Evolutionary conservation across 2,888 invertebrate genomes (phyloP).

Genomic region (Sylvicola cinctus): DNA sequence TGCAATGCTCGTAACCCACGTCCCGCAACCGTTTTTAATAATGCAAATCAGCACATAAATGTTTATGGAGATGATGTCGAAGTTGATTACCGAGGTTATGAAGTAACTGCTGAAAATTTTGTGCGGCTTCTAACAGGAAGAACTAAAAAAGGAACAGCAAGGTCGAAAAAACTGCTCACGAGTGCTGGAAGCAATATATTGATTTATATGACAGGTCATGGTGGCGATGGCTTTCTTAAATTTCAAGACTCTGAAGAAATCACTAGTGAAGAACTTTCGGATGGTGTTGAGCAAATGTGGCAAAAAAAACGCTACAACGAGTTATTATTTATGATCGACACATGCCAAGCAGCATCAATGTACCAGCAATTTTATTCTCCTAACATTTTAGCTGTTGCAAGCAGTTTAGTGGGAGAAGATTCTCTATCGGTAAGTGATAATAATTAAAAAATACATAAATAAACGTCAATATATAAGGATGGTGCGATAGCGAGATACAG

Average conservation of each 20-base stretch:
- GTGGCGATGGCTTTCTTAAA: constrained; percentile 97
- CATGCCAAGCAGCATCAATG: constrained; percentile 98
- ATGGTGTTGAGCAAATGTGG: constrained; percentile 99
- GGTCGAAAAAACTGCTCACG: constrained; percentile 83
- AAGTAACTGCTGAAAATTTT: constrained; percentile 95
- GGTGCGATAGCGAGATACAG: too few relatives aligned
- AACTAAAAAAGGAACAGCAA: constrained; percentile 77
- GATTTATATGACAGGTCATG: constrained; percentile 89
- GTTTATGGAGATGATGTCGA: constrained; percentile 99
- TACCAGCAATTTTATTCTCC: constrained; percentile 96
- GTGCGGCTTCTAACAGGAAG: constrained; percentile 88
- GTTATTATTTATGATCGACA: constrained; percentile 95
- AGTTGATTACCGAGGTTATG: constrained; percentile 91
- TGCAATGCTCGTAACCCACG: constrained; percentile 95
- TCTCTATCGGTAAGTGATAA: constrained; percentile 71
- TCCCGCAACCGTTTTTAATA: constrained; percentile 95
- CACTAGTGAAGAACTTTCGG: constrained; percentile 92
- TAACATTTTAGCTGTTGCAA: constrained; percentile 91
- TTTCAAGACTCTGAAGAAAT: constrained; percentile 99
- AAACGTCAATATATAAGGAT: too few relatives aligned
- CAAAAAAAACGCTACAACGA: constrained; percentile 96
- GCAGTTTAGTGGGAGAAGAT: constrained; percentile 96
- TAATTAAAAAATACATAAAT: too few relatives aligned
- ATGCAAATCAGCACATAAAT: constrained; percentile 93
- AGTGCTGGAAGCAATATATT: constrained; percentile 95